Percentiles rank a stretch among this genome's conserved stretches.
Conservation (phyloP, 1,140 invertebrate genomes). For the Pogonomyrmex barbatus region DNA sequence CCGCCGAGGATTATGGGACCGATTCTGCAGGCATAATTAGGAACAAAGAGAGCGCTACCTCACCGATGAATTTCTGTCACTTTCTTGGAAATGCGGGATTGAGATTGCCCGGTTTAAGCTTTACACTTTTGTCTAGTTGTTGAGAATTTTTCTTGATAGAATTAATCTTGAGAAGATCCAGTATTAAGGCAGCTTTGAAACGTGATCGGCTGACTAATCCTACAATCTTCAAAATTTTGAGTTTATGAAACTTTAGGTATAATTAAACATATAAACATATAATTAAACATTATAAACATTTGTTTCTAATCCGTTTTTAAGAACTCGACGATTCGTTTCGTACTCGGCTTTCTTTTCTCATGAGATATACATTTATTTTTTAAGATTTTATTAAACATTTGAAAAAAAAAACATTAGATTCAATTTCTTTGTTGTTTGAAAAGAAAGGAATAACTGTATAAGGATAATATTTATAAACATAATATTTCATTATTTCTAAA, state of each 20-base stretch:
- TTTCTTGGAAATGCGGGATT: conserved; percentile 7
- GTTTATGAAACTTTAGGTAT: neutral
- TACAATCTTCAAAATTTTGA: neutral
- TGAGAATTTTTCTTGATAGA: neutral
- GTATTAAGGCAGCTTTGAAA: neutral
- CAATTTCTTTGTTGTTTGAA: neutral
- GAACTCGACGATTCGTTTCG: neutral
- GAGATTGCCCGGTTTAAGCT: neutral
- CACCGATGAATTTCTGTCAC: conserved; percentile 17
- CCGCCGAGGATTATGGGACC: conserved; percentile 53
- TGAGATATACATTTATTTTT: neutral
- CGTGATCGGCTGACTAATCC: conserved; percentile 5
- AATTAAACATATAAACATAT: neutral
- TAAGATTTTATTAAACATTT: neutral
- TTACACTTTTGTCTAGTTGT: neutral
- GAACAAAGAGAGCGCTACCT: conserved; percentile 49
- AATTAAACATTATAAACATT: neutral
- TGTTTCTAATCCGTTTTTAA: neutral
- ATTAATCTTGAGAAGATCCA: neutral
- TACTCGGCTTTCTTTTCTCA: neutral
- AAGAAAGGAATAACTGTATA: neutral
- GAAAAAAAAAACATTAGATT: neutral
- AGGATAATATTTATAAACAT: neutral
- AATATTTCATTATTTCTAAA: neutral
- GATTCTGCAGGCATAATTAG: conserved; percentile 50